These are phyloP conservation scores for Cantharis flavilabris DNA, from an alignment of 2,888 invertebrate genomes.

Conservation along the genomic window DNA sequence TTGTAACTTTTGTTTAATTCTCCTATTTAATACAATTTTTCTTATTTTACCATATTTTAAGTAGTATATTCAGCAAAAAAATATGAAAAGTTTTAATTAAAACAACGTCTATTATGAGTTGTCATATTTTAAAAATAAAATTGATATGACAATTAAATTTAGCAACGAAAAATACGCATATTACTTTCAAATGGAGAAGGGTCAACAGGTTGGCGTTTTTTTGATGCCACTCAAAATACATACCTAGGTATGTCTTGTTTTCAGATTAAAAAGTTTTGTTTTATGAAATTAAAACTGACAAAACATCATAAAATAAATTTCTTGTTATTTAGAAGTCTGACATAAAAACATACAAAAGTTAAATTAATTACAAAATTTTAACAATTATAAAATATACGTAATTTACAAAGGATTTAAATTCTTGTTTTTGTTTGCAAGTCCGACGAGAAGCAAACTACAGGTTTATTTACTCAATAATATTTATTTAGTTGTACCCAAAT, in stretches of 20 bases:
- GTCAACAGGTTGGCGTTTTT: not conserved
- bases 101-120: not conserved
- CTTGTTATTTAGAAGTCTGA: not conserved
- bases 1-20: not conserved
- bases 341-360: not conserved
- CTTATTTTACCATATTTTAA: not conserved
- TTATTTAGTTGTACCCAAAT: conserved; percentile 1
- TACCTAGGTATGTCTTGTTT: not conserved
- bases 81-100: not conserved
- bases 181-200: not conserved
- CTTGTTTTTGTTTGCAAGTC: not conserved
- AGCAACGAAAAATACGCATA: not conserved
- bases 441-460: not conserved
- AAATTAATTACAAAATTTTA: not conserved
- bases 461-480: not conserved
- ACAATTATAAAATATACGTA: not conserved
- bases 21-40: not conserved
- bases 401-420: not conserved
- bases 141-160: not conserved
- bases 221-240: not conserved
- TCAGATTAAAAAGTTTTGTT: not conserved
- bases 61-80: not conserved
- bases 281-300: not conserved
- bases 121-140: not conserved
- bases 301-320: not conserved